A percentile compares a stretch with the other conserved stretches of the same genome.
phyloP scores from a whole-genome alignment of 1,140 invertebrate genomes.

The Arion vulgaris region DNA sequence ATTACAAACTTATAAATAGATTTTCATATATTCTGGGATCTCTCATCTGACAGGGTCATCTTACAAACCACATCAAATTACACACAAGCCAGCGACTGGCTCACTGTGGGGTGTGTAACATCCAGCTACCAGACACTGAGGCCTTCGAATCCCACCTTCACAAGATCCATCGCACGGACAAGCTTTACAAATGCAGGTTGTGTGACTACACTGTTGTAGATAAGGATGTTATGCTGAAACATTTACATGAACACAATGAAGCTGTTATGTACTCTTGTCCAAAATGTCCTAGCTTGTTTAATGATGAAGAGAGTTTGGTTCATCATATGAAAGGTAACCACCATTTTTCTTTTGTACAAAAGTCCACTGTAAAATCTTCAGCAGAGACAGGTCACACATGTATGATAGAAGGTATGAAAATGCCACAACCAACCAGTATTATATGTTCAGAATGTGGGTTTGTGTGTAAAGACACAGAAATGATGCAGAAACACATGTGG shows the following conservation, averaged over 20 bases:
- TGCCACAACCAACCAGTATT: constrained; percentile 40
- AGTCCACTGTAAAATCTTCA: background rate
- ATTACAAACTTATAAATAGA: no score
- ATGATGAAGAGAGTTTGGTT: constrained; percentile 27
- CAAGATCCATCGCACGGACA: constrained; percentile 56
- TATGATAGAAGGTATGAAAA: background rate
- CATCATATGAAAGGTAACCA: constrained; percentile 39
- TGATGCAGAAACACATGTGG: constrained; percentile 65
- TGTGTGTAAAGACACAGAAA: constrained; percentile 55
- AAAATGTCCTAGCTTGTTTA: constrained; percentile 12
- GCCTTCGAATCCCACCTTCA: constrained; percentile 58
- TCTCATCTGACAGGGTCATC: constrained; percentile 53
- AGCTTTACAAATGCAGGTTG: constrained; percentile 60
- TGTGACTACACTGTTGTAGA: constrained; percentile 62
- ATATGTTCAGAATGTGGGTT: constrained; percentile 71
- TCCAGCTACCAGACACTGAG: constrained; percentile 38
- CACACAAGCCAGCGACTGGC: constrained; percentile 58
- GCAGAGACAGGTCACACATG: background rate
- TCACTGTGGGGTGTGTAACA: constrained; percentile 53
- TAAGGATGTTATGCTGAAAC: constrained; percentile 56
- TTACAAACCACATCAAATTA: constrained; percentile 71
- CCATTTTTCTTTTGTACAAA: constrained; percentile 9
- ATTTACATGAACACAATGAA: constrained; percentile 48
- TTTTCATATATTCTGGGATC: background rate
- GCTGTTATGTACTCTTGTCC: constrained; percentile 40